Percentiles rank a stretch among this genome's conserved stretches.
Evolutionary conservation across 1,140 invertebrate species (phyloP).

Genomic region (Zophobas atratus): DNA sequence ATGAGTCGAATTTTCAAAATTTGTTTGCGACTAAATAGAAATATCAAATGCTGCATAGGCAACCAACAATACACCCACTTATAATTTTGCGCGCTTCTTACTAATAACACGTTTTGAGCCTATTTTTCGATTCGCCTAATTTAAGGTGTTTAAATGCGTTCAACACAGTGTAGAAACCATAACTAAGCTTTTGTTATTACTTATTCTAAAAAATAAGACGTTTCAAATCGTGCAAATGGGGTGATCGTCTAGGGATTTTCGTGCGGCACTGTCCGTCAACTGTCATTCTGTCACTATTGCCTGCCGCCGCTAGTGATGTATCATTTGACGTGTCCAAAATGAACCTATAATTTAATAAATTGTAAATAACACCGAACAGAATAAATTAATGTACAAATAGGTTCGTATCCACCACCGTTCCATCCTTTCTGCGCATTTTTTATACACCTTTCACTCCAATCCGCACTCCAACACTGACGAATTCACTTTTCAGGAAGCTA

Average conservation of each 20-base stretch:
- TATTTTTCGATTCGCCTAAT: no score
- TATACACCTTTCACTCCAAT: neutral
- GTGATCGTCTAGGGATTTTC: neutral
- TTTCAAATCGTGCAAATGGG: neutral
- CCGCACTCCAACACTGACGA: neutral
- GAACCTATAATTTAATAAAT: constrained; percentile 46
- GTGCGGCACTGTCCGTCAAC: constrained; percentile 17
- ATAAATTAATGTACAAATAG: constrained; percentile 38
- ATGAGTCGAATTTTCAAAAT: no score
- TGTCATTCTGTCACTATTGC: constrained; percentile 9
- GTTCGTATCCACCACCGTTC: neutral
- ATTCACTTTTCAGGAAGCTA: neutral
- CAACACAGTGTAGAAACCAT: no score
- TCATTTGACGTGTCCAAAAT: constrained; percentile 59
- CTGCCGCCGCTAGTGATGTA: constrained; percentile 11
- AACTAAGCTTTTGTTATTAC: no score
- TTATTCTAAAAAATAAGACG: no score
- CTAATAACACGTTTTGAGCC: no score
- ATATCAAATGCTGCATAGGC: no score
- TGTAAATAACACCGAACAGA: constrained; percentile 9
- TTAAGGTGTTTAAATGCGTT: no score
- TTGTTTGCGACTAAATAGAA: no score
- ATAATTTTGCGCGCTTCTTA: no score
- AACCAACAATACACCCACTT: no score
- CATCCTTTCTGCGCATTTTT: neutral